A percentile compares a stretch with the other conserved stretches of the same genome.
phyloP scores from a whole-genome alignment of 2,888 invertebrate genomes.

The Chironomus riparius region DNA sequence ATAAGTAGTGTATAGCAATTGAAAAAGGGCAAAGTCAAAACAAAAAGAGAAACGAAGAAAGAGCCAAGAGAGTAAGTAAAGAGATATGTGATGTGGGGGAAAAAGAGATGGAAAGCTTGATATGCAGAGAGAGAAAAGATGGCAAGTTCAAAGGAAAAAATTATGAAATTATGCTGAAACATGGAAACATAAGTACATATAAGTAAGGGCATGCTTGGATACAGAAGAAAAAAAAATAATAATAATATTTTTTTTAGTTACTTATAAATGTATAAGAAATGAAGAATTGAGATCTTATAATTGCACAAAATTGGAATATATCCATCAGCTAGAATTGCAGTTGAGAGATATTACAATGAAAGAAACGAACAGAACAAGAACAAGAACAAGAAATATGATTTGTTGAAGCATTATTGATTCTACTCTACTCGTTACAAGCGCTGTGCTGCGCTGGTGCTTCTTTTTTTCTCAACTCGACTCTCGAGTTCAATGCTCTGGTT shows the following conservation, averaged over 20 bases:
- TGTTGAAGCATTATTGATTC: neutral
- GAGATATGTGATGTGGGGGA: no score
- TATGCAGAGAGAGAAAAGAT: neutral
- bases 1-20: neutral
- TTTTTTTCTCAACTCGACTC: neutral
- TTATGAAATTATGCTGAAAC: constrained; percentile 17
- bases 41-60: no score
- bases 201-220: constrained; percentile 1
- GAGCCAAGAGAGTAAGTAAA: neutral
- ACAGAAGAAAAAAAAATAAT: neutral
- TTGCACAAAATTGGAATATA: constrained; percentile 16
- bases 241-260: neutral
- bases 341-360: neutral
- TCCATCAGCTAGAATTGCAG: constrained; percentile 7
- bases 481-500: neutral
- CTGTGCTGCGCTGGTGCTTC: neutral
- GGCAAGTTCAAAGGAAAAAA: constrained; percentile 11
- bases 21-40: neutral
- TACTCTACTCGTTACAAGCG: neutral
- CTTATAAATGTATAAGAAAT: neutral
- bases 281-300: constrained; percentile 2
- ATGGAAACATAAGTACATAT: neutral
- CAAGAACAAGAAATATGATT: neutral
- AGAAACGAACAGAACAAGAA: neutral
- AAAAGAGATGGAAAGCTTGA: neutral